A percentile compares a stretch with the other conserved stretches of the same genome.
Evolutionary conservation across 2,888 invertebrate species (phyloP).

Genomic region (Agriopis marginaria): DNA sequence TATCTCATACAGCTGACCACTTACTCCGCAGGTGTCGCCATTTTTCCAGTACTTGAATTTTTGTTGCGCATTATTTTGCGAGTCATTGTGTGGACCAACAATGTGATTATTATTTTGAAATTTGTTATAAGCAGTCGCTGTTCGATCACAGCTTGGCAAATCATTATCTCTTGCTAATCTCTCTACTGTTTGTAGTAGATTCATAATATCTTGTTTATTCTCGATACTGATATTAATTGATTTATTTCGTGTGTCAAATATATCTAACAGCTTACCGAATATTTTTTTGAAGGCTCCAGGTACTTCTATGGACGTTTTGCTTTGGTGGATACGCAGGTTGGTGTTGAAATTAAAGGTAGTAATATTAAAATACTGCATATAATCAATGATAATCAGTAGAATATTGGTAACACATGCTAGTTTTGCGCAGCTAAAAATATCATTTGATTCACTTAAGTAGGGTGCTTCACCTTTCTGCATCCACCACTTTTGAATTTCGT

Average conservation of each 20-base stretch:
- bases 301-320: too few relatives aligned
- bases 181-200: slow-evolving; percentile 11
- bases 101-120: too few relatives aligned
- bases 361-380: neutral
- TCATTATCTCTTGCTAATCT: neutral
- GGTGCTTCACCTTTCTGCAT: too few relatives aligned
- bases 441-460: neutral
- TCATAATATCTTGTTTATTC: slow-evolving; percentile 17
- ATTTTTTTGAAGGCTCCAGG: neutral
- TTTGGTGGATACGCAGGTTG: neutral
- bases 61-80: too few relatives aligned
- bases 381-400: neutral
- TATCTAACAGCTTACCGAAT: neutral
- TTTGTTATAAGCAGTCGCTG: too few relatives aligned
- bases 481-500: too few relatives aligned
- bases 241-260: neutral
- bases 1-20: too few relatives aligned
- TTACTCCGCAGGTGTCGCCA: too few relatives aligned
- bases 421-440: slow-evolving; percentile 1
- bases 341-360: neutral
- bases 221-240: neutral
- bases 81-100: too few relatives aligned
- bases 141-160: neutral
- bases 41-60: too few relatives aligned
- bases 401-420: neutral